A percentile compares a stretch with the other conserved stretches of the same genome.
These are phyloP conservation scores for Tetramorium parvispinum DNA, from an alignment of 1,140 invertebrate species.

Conservation along the genomic window DNA sequence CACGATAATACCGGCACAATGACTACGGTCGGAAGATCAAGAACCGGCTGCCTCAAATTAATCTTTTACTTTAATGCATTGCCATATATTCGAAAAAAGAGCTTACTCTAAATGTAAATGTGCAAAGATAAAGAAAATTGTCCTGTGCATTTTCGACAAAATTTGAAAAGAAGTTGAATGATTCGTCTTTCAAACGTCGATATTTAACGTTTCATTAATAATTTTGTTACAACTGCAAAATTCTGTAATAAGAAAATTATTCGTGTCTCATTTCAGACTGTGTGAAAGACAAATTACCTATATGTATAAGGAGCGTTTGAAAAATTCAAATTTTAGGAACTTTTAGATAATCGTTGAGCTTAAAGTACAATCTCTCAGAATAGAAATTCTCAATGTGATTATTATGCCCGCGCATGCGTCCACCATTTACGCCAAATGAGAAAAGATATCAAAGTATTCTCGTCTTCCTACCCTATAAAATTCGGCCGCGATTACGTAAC, in stretches of 20 bases:
- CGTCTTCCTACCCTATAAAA: conserved; percentile 29
- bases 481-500: conserved; percentile 28
- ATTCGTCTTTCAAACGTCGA: not conserved
- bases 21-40: conserved; percentile 11
- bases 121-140: not conserved
- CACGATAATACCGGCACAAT: conserved; percentile 31
- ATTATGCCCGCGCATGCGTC: not conserved
- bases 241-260: not conserved
- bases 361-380: not conserved
- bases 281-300: not conserved
- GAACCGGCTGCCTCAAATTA: conserved; percentile 35
- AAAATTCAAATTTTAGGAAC: conserved; percentile 16
- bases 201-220: not conserved
- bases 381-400: conserved; percentile 38
- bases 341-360: conserved; percentile 10
- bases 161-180: not conserved
- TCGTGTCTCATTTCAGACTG: not conserved
- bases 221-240: not conserved
- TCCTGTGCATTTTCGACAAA: not conserved
- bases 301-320: not conserved
- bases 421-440: conserved; percentile 4
- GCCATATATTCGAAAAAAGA: not conserved
- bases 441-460: conserved; percentile 18
- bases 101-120: not conserved
- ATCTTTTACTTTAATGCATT: conserved; percentile 24